Evolutionary conservation across 2,797 vertebrate genomes (phyloP), one percentile per base, ranked within the genome.

Genomic region (Zalophus californianus): DNA sequence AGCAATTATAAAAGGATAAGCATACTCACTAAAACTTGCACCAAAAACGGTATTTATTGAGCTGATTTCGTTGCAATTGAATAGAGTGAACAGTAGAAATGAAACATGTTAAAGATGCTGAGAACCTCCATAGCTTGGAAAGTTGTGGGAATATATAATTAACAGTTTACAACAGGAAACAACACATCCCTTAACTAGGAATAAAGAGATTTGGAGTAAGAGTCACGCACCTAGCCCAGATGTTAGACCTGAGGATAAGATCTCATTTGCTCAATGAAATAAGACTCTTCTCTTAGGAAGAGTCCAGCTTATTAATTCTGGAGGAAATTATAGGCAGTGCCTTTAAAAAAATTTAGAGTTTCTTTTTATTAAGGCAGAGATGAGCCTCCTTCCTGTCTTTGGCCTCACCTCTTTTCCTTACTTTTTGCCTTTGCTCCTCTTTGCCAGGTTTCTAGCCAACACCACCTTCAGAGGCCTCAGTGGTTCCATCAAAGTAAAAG

Each of bases 391-490:
- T 96, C 44, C 35, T 44, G 7, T 54, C 15, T 84, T 85, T n/a
- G 58, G 41, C 54, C 78, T 97, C 23, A 41, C 21, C 14, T 89
- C 41, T 96, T 32, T 90, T 90, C 84, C 89, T 98, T 87, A 91
- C 86, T 86, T 82, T 72, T 95, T 90, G 70, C 10, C 50, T 96
- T 98, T 98, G 48, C 92, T 93, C 35, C 50, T 97, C 38, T 93
- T 94, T 73, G n/a, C 97, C 98, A 99, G 99, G 98, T 99, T 99
- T 98, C 98, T 99, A 97, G 99, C 99, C 98, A 99, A 99, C 98
- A 99, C 99, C 72, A 99, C 99, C 58, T 99, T 99, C 97, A 99
- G 99, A 32, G 99, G 99, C 94, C 99, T 99, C 94, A 99, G 99
- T 38, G 99, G 99, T 86, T 99, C 99, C 95, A 99, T 99, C 98